These are phyloP conservation scores for Melanotus villosus DNA, from an alignment of 2,888 invertebrate genomes.

Conservation along the genomic window DNA sequence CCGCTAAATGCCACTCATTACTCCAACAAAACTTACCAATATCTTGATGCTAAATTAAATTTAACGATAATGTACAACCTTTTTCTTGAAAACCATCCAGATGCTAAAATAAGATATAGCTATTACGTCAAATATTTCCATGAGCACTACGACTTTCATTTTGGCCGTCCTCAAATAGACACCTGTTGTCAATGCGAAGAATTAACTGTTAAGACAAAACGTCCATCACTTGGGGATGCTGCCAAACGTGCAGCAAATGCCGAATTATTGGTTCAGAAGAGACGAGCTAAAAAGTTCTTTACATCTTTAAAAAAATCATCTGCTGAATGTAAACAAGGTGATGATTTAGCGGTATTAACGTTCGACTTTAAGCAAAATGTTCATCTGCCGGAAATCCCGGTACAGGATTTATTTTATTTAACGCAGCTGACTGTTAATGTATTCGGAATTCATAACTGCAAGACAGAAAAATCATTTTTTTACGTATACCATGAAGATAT, in stretches of 20 bases:
- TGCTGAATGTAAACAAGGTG: too few relatives aligned
- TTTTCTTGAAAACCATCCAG: neutral
- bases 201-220: neutral
- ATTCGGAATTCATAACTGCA: neutral
- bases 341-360: too few relatives aligned
- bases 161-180: neutral
- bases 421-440: constrained; percentile 1
- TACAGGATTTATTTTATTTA: neutral
- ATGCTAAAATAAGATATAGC: neutral
- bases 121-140: neutral
- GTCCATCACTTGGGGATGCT: neutral
- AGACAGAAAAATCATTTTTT: neutral
- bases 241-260: neutral
- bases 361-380: neutral
- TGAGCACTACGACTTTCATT: neutral
- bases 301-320: too few relatives aligned
- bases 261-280: neutral
- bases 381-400: neutral
- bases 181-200: neutral
- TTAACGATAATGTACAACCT: neutral
- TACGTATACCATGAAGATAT: neutral
- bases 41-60: neutral
- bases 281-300: neutral
- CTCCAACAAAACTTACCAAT: neutral
- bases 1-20: neutral